Evolutionary conservation across 2,797 vertebrate species (phyloP), one percentile per base, ranked within the genome.

Genomic region (Hybognathus amarus): DNA sequence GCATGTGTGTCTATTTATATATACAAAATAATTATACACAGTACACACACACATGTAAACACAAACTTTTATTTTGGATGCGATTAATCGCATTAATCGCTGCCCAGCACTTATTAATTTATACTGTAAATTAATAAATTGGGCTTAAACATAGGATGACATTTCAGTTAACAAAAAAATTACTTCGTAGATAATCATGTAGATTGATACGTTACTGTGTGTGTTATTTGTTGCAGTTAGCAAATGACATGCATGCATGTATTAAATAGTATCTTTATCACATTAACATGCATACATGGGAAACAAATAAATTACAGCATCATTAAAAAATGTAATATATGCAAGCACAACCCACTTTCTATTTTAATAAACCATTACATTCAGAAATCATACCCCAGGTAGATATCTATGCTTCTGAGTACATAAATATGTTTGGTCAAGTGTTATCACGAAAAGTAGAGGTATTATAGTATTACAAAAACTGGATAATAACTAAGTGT

Each of bases 241-340:
- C 40, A 71, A 64, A 75, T 50, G 45, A 70, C 82, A 77, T 70
- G 45, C 68, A 75, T 76, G 71, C 84, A 77, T 38, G 80, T 82
- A 36, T 38, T 50, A 18, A 30, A 50, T 82, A 73, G 50, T 59
- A 67, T 73, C 30, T 75, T 50, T 68, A 68, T n/a, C 69, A n/a
- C 80, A 56, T 68, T 24, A 33, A 20, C n/a, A 77, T 54, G 64
- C 24, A 74, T 52, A 74, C 56, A 74, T 33, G 38, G 38, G 36
- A 47, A 47, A 47, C 27, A 80, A 36, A 40, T 50, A 61, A n/a
- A 66, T 50, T 13, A 20, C 69, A 64, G 52, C 6, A 27, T 69
- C 24, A 36, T 40, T 33, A 52, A 54, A 36, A 76, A 76, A 76
- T 64, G 22, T 40, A 82, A 74, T 30, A 50, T 64, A 74, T 82